These are phyloP conservation scores for Leptocoma aspasia DNA, from an alignment of 2,113 vertebrate species.

Conservation along the genomic window DNA sequence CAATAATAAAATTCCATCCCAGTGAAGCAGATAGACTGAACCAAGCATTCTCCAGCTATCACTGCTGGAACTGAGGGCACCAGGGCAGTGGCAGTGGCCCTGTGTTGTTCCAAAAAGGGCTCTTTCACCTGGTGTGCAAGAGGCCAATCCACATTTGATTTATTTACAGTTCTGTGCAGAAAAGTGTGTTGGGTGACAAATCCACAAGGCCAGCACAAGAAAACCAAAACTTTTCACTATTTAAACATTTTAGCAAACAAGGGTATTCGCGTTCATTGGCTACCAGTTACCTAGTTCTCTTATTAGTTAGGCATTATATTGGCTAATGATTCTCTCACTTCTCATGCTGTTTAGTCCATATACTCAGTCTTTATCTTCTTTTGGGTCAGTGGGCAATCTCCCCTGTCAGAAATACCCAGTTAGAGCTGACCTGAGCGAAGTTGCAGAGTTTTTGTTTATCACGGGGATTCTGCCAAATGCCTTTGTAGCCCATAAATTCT, in stretches of 20 bases:
- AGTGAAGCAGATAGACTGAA: background rate
- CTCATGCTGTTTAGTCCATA: background rate
- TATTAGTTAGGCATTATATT: background rate
- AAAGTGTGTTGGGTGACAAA: background rate
- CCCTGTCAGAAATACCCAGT: background rate
- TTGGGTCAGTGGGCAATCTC: background rate
- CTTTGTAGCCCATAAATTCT: background rate
- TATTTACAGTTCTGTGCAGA: background rate
- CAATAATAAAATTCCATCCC: background rate
- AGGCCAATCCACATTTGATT: background rate
- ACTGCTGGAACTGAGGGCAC: background rate
- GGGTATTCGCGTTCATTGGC: background rate
- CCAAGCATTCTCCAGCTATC: no score
- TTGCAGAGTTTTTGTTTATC: background rate
- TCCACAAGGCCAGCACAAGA: background rate
- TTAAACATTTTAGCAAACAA: background rate
- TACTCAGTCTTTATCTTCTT: background rate
- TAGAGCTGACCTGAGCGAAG: background rate
- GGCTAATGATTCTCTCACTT: background rate
- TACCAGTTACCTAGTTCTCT: background rate
- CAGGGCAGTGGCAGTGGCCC: fast-evolving
- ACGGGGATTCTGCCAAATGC: background rate
- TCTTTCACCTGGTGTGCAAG: background rate
- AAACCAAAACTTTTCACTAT: background rate
- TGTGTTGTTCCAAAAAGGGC: background rate